Percentiles rank a stretch among this genome's conserved stretches.
Evolutionary conservation across 2,113 vertebrate species (phyloP).

Genomic region (Callocephalon fimbriatum): DNA sequence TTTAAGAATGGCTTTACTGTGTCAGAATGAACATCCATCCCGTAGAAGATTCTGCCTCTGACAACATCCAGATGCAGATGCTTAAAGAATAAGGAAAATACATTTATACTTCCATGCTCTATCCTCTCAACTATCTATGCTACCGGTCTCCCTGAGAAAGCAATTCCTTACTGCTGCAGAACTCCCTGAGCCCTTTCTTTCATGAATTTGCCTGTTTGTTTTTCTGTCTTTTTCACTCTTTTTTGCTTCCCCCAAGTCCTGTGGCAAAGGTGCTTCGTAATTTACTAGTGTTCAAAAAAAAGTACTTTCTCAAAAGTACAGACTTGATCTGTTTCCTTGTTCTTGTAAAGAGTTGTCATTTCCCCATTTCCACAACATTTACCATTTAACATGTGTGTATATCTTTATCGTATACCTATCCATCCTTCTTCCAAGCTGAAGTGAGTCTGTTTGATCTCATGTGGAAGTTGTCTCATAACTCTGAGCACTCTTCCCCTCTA

Average conservation of each 20-base stretch:
- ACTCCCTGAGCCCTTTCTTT: neutral
- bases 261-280: neutral
- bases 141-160: neutral
- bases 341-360: neutral
- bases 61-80: neutral
- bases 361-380: neutral
- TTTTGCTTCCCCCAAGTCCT: neutral
- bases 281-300: neutral
- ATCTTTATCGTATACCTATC: neutral
- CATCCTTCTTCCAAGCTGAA: neutral
- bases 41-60: neutral
- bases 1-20: neutral
- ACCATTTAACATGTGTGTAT: neutral
- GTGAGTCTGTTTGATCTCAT: neutral
- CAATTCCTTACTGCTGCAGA: neutral
- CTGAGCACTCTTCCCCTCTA: neutral
- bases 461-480: neutral
- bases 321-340: neutral
- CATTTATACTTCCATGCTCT: neutral
- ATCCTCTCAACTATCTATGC: neutral
- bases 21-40: neutral
- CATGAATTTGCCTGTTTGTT: neutral
- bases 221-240: neutral
- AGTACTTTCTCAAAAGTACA: neutral
- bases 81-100: neutral